phyloP scores from a whole-genome alignment of 2,797 vertebrate species.

The Nyctibius grandis region DNA sequence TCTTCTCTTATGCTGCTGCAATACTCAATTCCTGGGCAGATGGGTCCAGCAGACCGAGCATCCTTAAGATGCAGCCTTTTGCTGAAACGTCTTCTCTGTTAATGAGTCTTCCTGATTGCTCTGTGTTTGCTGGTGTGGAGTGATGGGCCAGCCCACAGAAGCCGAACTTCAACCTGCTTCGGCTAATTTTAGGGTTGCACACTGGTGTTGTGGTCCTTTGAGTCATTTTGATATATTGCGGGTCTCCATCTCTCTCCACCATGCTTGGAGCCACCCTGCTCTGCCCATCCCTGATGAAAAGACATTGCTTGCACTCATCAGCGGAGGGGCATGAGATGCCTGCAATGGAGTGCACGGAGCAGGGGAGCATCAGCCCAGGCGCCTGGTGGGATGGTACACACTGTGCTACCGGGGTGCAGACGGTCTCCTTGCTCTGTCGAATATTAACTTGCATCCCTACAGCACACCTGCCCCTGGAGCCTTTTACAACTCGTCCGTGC shows the following conservation, averaged over 20 bases:
- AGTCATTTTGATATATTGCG: background rate
- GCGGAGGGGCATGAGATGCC: background rate
- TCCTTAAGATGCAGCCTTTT: background rate
- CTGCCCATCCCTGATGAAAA: background rate
- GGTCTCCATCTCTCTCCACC: background rate
- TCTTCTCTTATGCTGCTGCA: background rate
- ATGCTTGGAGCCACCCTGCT: background rate
- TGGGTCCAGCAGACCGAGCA: background rate
- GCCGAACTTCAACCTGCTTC: background rate
- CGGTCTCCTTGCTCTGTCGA: background rate
- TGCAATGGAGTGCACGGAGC: fast-evolving
- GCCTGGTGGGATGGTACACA: fast-evolving
- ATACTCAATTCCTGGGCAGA: background rate
- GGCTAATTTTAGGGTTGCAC: background rate
- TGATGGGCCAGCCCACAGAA: background rate
- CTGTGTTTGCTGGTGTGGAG: background rate
- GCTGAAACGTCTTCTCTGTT: background rate
- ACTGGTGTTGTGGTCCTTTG: background rate
- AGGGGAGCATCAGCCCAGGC: fast-evolving
- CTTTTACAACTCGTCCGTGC: fast-evolving
- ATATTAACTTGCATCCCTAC: background rate
- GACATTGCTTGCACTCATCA: fast-evolving
- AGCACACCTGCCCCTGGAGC: background rate
- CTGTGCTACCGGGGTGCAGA: fast-evolving
- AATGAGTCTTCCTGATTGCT: background rate